Conservation (phyloP, 2,888 invertebrate species). For the Eledona agricola region DNA sequence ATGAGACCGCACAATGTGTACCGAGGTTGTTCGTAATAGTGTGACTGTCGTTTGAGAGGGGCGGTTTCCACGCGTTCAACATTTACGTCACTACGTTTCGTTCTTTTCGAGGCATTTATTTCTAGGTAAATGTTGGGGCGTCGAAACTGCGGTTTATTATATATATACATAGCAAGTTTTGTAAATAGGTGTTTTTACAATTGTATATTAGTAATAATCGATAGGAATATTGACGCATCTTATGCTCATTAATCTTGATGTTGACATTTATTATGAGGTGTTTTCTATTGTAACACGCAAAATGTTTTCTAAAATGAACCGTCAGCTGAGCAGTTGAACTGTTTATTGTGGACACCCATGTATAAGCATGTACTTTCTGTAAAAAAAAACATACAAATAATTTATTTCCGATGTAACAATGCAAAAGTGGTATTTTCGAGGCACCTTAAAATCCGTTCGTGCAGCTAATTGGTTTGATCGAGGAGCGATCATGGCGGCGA, state of each 20-base stretch:
- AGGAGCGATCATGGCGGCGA: conserved; percentile 4
- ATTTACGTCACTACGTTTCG: conserved; percentile 14
- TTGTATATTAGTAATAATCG: conserved; percentile 49
- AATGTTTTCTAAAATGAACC: conserved; percentile 18
- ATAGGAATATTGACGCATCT: conserved; percentile 47
- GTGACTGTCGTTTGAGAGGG: conserved; percentile 30
- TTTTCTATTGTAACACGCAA: conserved; percentile 29
- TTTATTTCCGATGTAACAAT: conserved; percentile 20
- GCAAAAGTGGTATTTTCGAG: conserved; percentile 26
- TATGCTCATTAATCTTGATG: conserved; percentile 48
- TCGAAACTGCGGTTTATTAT: conserved; percentile 40
- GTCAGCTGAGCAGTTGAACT: conserved; percentile 4
- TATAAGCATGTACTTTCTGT: conserved; percentile 16
- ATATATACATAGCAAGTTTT: conserved; percentile 42
- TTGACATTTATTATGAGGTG: conserved; percentile 41
- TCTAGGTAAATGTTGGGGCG: conserved; percentile 35
- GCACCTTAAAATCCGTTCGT: conserved; percentile 28
- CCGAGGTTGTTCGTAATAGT: conserved; percentile 37
- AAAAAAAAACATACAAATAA: conserved; percentile 13
- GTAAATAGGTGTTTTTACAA: conserved; percentile 49
- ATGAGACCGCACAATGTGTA: conserved; percentile 29
- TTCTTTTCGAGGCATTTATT: conserved; percentile 37
- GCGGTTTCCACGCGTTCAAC: conserved; percentile 17
- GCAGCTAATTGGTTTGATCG: conserved; percentile 21
- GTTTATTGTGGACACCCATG: conserved; percentile 11